Evolutionary conservation across 2,888 invertebrate genomes (phyloP).

Genomic region (Pachliopta kotzebuea): DNA sequence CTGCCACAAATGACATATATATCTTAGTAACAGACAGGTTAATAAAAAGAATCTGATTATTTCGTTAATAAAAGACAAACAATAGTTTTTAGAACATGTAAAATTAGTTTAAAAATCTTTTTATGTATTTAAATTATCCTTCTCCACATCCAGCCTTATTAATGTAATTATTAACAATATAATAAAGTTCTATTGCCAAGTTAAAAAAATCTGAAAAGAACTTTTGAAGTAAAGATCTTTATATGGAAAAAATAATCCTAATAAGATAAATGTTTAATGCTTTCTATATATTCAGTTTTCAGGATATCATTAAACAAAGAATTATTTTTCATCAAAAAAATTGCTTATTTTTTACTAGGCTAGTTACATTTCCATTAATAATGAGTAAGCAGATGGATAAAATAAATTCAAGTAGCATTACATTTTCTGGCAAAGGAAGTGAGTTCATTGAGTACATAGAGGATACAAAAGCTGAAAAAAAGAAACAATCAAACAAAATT

Average conservation of each 20-base stretch:
- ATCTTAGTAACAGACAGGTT: neutral
- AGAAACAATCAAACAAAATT: neutral
- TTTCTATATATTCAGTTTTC: neutral
- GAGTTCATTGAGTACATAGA: neutral
- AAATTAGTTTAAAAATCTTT: neutral
- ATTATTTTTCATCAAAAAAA: neutral
- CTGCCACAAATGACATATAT: neutral
- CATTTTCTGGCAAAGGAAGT: slow-evolving; percentile 18
- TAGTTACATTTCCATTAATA: neutral
- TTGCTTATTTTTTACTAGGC: neutral
- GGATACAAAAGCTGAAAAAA: slow-evolving; percentile 8
- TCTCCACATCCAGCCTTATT: neutral
- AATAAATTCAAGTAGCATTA: neutral
- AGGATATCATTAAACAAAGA: neutral
- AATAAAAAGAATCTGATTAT: neutral
- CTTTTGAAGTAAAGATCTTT: too few relatives aligned
- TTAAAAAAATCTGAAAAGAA: too few relatives aligned
- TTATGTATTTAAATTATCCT: neutral
- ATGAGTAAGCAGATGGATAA: neutral
- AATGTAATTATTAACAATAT: neutral
- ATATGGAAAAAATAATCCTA: neutral
- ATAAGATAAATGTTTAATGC: neutral
- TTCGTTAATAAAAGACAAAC: too few relatives aligned
- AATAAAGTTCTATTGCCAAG: too few relatives aligned
- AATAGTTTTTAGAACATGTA: neutral